Percentiles rank a stretch among this genome's conserved stretches.
These are phyloP conservation scores for Dendrophyllia cribrosa DNA, from an alignment of 64 coral and sea anemone genomes.

Conservation along the genomic window DNA sequence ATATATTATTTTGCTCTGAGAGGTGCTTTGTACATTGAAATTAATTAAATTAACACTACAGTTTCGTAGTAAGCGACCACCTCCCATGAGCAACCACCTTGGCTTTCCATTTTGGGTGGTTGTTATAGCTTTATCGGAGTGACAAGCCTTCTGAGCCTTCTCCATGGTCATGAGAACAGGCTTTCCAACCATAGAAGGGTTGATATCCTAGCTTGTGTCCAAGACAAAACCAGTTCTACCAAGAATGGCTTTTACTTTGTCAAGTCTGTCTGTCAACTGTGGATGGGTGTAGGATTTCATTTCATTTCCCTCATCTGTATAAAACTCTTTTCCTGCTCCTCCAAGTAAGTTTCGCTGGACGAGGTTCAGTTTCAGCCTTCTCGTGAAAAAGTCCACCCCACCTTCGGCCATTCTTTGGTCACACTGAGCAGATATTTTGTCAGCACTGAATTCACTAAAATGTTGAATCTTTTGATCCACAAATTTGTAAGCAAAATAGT, in stretches of 20 bases:
- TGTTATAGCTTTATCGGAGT: neutral
- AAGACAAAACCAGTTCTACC: neutral
- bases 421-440: slow-evolving; percentile 79
- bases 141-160: neutral
- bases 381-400: slow-evolving; percentile 76
- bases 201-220: neutral
- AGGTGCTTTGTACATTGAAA: too few relatives aligned
- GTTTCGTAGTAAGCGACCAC: too few relatives aligned
- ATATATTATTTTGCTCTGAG: too few relatives aligned
- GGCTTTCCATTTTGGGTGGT: too few relatives aligned
- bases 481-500: slow-evolving; percentile 34
- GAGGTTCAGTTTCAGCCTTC: slow-evolving; percentile 72
- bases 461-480: slow-evolving; percentile 55
- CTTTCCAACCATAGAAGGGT: neutral
- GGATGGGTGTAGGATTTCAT: slow-evolving; percentile 78
- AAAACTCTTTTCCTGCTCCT: slow-evolving; percentile 59
- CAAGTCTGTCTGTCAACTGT: slow-evolving; percentile 80
- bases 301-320: slow-evolving; percentile 82
- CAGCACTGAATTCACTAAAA: slow-evolving; percentile 80
- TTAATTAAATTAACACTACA: neutral
- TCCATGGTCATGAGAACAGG: neutral
- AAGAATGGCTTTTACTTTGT: slow-evolving; percentile 2
- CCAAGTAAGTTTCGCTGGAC: slow-evolving; percentile 68
- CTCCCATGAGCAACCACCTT: too few relatives aligned
- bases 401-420: slow-evolving; percentile 72